Evolutionary conservation across 2,888 invertebrate genomes (phyloP).

Genomic region (Parascotia fuliginaria): DNA sequence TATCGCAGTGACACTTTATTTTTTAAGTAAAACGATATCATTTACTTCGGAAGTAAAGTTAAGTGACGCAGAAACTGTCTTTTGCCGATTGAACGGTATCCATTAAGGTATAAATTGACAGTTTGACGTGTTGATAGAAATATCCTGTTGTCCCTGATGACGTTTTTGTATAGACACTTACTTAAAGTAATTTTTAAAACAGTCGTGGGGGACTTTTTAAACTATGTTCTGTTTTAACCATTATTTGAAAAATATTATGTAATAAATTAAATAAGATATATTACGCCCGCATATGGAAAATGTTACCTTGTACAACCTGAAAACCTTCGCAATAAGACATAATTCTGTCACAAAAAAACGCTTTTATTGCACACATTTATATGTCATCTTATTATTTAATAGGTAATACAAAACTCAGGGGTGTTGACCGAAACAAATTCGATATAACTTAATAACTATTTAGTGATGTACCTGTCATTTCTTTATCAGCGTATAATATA

Average conservation of each 20-base stretch:
- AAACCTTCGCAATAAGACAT: no score
- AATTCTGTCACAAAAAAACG: no score
- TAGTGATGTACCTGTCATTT: slow-evolving; percentile 31
- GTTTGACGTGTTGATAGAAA: slow-evolving; percentile 64
- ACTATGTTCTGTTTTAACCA: no score
- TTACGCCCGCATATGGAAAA: no score
- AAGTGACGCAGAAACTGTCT: slow-evolving; percentile 82
- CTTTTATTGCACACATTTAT: no score
- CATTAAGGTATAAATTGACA: slow-evolving; percentile 78
- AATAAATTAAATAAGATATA: no score
- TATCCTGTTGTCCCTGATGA: slow-evolving; percentile 42
- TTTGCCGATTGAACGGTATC: slow-evolving; percentile 70
- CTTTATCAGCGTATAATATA: slow-evolving; percentile 20
- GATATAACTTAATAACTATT: slow-evolving; percentile 24
- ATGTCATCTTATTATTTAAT: slow-evolving; percentile 6
- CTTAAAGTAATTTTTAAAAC: no score
- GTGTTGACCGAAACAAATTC: slow-evolving; percentile 10
- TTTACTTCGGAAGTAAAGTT: slow-evolving; percentile 79
- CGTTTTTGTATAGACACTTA: slow-evolving; percentile 32
- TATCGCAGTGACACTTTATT: slow-evolving; percentile 66
- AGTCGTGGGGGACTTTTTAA: no score
- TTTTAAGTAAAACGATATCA: slow-evolving; percentile 79
- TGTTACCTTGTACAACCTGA: no score
- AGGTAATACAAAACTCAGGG: slow-evolving; percentile 4
- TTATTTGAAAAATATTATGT: no score